Percentiles rank a stretch among this genome's conserved stretches.
Conservation (phyloP, 1,140 invertebrate species). For the Drosophila serrata region DNA sequence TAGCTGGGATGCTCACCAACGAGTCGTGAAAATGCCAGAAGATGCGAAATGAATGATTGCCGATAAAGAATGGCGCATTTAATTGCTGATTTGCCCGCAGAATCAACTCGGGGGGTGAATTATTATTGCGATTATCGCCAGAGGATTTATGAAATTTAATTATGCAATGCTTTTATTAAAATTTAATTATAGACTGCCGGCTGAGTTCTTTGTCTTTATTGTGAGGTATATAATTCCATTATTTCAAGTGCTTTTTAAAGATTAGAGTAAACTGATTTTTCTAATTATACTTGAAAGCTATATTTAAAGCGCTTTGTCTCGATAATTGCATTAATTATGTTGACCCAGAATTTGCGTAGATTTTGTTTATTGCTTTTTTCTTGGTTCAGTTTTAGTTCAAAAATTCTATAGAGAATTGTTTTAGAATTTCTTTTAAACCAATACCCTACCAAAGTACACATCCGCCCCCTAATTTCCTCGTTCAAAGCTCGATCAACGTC, state of each 20-base stretch:
- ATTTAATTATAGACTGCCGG: conserved; percentile 22
- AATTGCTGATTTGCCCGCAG: conserved; percentile 36
- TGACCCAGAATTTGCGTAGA: conserved; percentile 1
- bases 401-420: neutral
- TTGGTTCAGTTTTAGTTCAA: neutral
- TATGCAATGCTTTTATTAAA: conserved; percentile 42
- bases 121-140: conserved; percentile 24
- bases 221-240: conserved; percentile 1
- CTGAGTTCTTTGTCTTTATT: conserved; percentile 10
- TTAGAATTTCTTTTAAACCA: neutral
- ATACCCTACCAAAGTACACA: conserved; percentile 19
- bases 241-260: neutral
- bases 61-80: conserved; percentile 38
- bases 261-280: conserved; percentile 10
- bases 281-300: conserved; percentile 2
- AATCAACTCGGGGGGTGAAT: conserved; percentile 22
- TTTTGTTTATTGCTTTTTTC: too few species aligned
- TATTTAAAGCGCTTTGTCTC: neutral
- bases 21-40: conserved; percentile 42
- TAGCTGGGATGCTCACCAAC: conserved; percentile 38
- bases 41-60: conserved; percentile 37
- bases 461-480: conserved; percentile 21
- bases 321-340: conserved; percentile 7
- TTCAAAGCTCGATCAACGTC: conserved; percentile 38
- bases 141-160: conserved; percentile 33